Conservation (phyloP, 2,797 vertebrate species). For the Chelonia mydas region DNA sequence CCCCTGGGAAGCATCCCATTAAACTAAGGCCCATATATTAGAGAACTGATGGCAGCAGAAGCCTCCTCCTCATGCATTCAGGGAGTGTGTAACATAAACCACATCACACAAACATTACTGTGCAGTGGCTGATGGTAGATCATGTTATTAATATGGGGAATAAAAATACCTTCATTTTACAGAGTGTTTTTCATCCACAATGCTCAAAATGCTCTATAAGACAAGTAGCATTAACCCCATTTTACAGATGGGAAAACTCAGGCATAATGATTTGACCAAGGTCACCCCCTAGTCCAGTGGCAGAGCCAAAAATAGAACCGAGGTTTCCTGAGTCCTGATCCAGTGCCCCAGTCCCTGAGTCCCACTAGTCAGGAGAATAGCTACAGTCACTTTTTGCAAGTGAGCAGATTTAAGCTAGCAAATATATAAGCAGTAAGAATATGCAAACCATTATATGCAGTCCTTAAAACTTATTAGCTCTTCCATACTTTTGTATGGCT, state of each 20-base stretch:
- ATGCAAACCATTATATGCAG: not conserved
- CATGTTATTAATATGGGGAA: not conserved
- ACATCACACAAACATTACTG: not conserved
- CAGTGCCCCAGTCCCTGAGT: not conserved
- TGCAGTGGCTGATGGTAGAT: slow-evolving; percentile 33
- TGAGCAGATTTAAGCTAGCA: not conserved
- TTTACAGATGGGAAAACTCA: not conserved
- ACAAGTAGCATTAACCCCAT: not conserved
- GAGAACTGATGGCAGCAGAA: not conserved
- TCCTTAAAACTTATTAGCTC: not conserved
- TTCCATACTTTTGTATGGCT: not conserved
- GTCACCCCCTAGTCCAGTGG: not conserved
- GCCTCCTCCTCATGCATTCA: not conserved
- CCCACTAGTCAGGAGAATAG: not conserved
- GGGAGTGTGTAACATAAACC: not conserved
- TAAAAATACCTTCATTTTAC: slow-evolving; percentile 10
- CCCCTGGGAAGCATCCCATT: too few species aligned
- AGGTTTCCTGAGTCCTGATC: not conserved
- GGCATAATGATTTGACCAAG: not conserved
- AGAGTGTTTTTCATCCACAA: not conserved
- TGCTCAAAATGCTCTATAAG: not conserved
- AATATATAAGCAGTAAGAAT: not conserved
- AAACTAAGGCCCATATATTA: not conserved
- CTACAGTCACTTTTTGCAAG: not conserved
- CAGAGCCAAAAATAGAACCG: not conserved